Base-by-base conservation (phyloP, 1,140 invertebrate species). In the Himalopsyche phryganea region DNA sequence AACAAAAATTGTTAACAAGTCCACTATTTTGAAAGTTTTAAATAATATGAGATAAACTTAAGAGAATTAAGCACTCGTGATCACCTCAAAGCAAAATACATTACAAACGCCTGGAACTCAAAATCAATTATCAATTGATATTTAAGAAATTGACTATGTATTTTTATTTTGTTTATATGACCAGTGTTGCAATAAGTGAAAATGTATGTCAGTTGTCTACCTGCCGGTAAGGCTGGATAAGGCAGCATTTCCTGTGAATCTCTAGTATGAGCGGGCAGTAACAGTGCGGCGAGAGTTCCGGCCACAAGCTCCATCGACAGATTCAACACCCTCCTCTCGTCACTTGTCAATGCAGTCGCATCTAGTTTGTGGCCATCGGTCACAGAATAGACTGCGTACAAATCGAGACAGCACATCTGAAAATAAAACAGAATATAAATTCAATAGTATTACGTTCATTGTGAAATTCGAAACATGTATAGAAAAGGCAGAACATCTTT, bases 381-480 rank as follows among this genome's bases (percentile, higher is more conserved):
- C 0, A 80, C 71, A 50, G 87, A 83, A 66, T 85, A 80, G 55
- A 89, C 79, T 1, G 85, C 79, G 73, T 88, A 92, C 36, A 91
- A 79, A 68, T 89, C 85, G 13, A 92, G 85, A 23, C 85, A 81
- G 13, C 85, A 76, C 81, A 91, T 90, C 80, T 91, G 79, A 23
- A 83, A 68, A 17, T 32, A 13, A 53, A 18, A 40, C 33, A 35
- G 6, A n/a, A n/a, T n/a, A n/a, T n/a, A n/a, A n/a, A n/a, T n/a
- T n/a, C n/a, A n/a, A n/a, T n/a, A n/a, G n/a, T n/a, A n/a, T n/a
- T n/a, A n/a, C n/a, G n/a, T n/a, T n/a, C n/a, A n/a, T n/a, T n/a
- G n/a, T n/a, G n/a, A n/a, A n/a, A n/a, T n/a, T n/a, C n/a, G n/a
- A n/a, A n/a, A n/a, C n/a, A n/a, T n/a, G n/a, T n/a, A n/a, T n/a